Evolutionary conservation across 2,888 invertebrate genomes (phyloP), one percentile per base, ranked within the genome.

Genomic region (Julus scanicus): DNA sequence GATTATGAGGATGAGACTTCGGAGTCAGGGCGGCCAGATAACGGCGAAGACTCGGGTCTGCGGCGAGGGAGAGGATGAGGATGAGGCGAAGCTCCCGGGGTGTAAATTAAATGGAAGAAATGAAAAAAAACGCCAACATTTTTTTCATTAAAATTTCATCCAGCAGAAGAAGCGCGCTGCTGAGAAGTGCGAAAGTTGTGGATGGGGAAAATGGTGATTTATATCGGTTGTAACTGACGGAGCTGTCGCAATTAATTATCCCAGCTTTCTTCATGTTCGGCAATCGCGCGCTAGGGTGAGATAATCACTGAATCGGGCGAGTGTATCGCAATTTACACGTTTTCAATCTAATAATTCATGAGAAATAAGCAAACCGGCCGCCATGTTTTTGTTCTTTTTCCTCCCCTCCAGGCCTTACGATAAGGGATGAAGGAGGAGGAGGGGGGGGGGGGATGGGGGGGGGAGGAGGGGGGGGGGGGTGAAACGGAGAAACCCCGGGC

Each of bases 171-270:
- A 49, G 49, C 49, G 49, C 49, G 49, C 9, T 49, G 49, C 49
- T 49, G 49, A 49, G 49, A 49, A 49, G 49, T 2, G 49, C 49
- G 49, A 49, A 49, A 49, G 2, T 13, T 49, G 2, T 13, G n/a
- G 49, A 49, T 49, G 49, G 49, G 49, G 49, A 49, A 49, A 57
- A 17, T 17, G 2, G 57, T 57, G 57, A 57, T 57, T 57, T 57
- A 57, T 57, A 17, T 57, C 57, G 57, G 57, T 15, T 57, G 57
- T 57, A 57, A 57, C 11, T 57, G 57, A 57, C 57, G 17, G 57
- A 57, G 57, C 57, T 57, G 57, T 57, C 57, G 57, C 57, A 17
- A 57, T 57, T 57, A 57, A 57, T 57, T 57, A 57, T 17, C 57
- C 2, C 57, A 13, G 57, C 57, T 57, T 57, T 57, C 57, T 57